Evolutionary conservation across 2,113 vertebrate species (phyloP).

Genomic region (Neolamprologus brichardi): DNA sequence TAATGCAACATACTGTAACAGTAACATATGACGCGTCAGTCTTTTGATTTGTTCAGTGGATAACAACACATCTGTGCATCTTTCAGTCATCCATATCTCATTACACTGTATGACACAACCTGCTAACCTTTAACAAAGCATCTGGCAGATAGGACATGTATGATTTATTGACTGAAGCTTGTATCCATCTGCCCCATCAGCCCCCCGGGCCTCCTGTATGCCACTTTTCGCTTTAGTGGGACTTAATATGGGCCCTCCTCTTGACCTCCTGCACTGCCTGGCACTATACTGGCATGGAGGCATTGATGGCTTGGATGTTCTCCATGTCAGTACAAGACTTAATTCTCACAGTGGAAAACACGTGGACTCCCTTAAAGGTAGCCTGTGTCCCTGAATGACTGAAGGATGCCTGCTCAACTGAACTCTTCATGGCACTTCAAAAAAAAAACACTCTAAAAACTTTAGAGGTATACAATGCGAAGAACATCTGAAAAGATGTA

Average conservation of each 20-base stretch:
- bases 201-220: conserved; percentile 28
- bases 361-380: conserved; percentile 4
- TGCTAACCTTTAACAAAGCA: neutral
- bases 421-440: conserved; percentile 65
- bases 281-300: conserved; percentile 71
- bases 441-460: conserved; percentile 8
- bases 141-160: neutral
- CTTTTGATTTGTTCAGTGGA: conserved; percentile 49
- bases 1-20: conserved; percentile 55
- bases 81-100: conserved; percentile 66
- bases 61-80: conserved; percentile 56
- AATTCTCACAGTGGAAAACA: conserved; percentile 32
- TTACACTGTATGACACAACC: neutral
- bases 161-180: neutral
- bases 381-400: conserved; percentile 61
- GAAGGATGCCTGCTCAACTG: conserved; percentile 62
- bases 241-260: conserved; percentile 64
- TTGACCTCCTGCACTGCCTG: conserved; percentile 60
- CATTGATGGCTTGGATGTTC: conserved; percentile 77
- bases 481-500: conserved; percentile 36
- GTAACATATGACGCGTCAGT: conserved; percentile 30
- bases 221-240: conserved; percentile 78
- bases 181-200: neutral
- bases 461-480: conserved; percentile 60
- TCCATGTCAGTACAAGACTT: conserved; percentile 66